Conservation (phyloP, 2,888 invertebrate genomes). For the Suillia variegata region DNA sequence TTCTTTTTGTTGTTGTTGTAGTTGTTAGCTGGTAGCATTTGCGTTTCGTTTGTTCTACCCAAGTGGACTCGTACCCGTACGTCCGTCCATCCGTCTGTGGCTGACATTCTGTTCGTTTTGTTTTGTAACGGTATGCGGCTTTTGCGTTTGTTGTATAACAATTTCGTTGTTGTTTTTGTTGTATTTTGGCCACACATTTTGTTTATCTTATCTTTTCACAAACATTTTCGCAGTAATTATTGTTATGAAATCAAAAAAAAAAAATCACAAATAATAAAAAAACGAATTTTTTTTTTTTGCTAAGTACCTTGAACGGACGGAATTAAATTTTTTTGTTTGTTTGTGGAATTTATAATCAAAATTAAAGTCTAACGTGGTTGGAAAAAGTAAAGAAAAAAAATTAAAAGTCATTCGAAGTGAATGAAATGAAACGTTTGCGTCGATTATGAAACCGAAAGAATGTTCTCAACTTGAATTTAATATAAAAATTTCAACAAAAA, state of each 20-base stretch:
- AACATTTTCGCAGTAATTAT: not conserved
- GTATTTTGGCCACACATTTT: not conserved
- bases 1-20: not conserved
- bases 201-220: slow-evolving; percentile 1
- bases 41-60: too few species aligned
- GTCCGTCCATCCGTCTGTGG: not conserved
- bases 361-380: not conserved
- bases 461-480: too few species aligned
- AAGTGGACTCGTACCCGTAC: not conserved
- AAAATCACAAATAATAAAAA: not conserved
- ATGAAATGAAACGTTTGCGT: too few species aligned
- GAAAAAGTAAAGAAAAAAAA: too few species aligned
- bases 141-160: not conserved
- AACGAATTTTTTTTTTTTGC: not conserved
- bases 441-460: too few species aligned
- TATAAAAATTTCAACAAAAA: too few species aligned
- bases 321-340: not conserved
- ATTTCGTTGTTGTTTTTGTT: not conserved
- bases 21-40: too few species aligned
- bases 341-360: not conserved
- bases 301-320: not conserved
- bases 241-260: not conserved
- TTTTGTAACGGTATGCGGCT: not conserved
- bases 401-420: too few species aligned
- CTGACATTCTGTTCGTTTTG: not conserved